A percentile compares a stretch with the other conserved stretches of the same genome.
These are phyloP conservation scores for Noctua fimbriata DNA, from an alignment of 2,888 invertebrate genomes.

Conservation along the genomic window DNA sequence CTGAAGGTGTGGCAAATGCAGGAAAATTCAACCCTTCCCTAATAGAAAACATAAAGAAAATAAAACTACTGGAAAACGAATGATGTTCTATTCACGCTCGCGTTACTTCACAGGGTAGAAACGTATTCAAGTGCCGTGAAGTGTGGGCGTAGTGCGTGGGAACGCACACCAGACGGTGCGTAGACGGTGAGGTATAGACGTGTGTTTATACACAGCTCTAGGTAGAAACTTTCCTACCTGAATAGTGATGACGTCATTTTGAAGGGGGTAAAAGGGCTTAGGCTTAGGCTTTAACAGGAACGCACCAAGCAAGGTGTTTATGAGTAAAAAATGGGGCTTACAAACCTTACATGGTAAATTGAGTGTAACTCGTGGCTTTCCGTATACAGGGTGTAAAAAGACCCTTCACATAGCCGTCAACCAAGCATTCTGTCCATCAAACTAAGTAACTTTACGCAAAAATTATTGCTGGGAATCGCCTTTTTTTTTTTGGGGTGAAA, in stretches of 20 bases:
- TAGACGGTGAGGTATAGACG: constrained; percentile 10
- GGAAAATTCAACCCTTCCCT: background rate
- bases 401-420: too few relatives aligned
- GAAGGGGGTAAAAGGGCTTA: background rate
- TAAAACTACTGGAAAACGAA: background rate
- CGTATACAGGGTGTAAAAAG: too few relatives aligned
- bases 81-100: constrained; percentile 5
- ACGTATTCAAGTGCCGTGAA: constrained; percentile 21
- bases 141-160: constrained; percentile 41
- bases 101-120: constrained; percentile 1
- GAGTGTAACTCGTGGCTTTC: too few relatives aligned
- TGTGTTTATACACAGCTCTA: background rate
- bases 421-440: too few relatives aligned
- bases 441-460: too few relatives aligned
- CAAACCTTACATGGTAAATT: background rate
- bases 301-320: background rate
- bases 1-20: background rate
- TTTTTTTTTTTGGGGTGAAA: too few relatives aligned
- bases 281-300: too few relatives aligned
- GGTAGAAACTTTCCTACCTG: background rate
- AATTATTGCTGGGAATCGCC: too few relatives aligned
- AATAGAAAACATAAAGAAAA: background rate
- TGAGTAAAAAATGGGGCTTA: background rate
- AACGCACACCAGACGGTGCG: constrained; percentile 33
- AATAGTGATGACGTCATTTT: background rate